Evolutionary conservation across 1,140 invertebrate species (phyloP), one percentile per base, ranked within the genome.

Genomic region (Neodiprion pinetum): DNA sequence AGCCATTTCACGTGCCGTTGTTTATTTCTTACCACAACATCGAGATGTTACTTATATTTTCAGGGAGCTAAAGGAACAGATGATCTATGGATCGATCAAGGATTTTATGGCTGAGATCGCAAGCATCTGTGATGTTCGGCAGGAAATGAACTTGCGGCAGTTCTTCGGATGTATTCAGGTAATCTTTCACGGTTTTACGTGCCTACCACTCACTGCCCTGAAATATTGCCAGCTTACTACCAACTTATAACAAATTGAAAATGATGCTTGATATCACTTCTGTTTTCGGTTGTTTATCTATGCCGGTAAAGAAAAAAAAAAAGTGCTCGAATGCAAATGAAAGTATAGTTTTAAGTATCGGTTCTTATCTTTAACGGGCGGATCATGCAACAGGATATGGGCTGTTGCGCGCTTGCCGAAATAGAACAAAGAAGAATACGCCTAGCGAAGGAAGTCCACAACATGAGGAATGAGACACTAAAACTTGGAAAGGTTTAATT

Each of bases 331-430:
- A 61, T n/a, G 10, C n/a, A n/a, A 61, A 61, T 10, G 10, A 61
- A 61, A 11, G 67, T 48, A 71, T 48, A 40, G 48, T 48, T 23
- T 50, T 14, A 69, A 69, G 10, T 12, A 49, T 70, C 53, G 12
- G 14, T 3, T 67, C 48, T 74, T 4, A 68, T 76, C 76, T n/a
- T 17, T 17, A 17, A 17, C 17, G 17, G 17, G 17, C 17, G 17
- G 17, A 17, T 17, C 17, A 17, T 17, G 17, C 1, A 53, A 53
- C 14, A 83, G 70, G 78, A 80, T 9, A 68, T 87, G 14, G 77
- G 86, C 53, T 75, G 77, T 10, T 85, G 87, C 9, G 87, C 86
- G 86, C 73, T 86, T 21, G 49, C 72, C 0, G 86, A 88, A 61
- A 78, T 81, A 0, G 75, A 80, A 53, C 71, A 74, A 2, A 86